phyloP scores from a whole-genome alignment of 2,888 invertebrate species.

The Unio delphinus region DNA sequence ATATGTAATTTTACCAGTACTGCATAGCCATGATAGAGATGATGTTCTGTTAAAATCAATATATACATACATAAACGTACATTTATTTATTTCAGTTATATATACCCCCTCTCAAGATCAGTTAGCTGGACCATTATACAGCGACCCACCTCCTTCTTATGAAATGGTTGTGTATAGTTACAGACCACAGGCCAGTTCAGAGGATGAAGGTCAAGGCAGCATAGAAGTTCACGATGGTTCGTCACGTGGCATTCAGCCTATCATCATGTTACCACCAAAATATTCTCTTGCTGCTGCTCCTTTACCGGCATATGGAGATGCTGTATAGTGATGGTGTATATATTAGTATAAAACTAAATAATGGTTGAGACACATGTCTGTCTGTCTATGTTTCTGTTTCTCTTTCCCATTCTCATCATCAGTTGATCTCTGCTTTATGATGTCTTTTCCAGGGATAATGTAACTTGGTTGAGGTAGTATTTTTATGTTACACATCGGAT shows the following conservation, averaged over 20 bases:
- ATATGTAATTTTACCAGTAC: too few species aligned
- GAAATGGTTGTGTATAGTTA: conserved; percentile 46
- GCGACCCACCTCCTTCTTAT: conserved; percentile 60
- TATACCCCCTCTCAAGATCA: conserved; percentile 65
- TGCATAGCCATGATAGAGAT: too few species aligned
- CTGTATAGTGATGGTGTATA: conserved; percentile 18
- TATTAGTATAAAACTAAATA: background rate
- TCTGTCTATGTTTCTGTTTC: conserved; percentile 7
- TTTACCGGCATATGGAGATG: conserved; percentile 51
- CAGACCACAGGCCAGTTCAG: conserved; percentile 15
- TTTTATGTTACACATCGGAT: too few species aligned
- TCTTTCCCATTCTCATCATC: conserved; percentile 1
- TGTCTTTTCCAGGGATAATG: too few species aligned
- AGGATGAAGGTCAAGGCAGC: conserved; percentile 20
- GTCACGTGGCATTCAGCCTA: conserved; percentile 22
- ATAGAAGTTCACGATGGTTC: conserved; percentile 25
- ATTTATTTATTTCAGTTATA: conserved; percentile 46
- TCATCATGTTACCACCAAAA: conserved; percentile 59
- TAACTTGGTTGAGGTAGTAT: too few species aligned
- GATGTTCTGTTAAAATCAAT: too few species aligned
- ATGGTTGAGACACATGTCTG: background rate
- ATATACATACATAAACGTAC: too few species aligned
- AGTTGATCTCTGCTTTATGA: background rate
- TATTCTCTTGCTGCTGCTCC: conserved; percentile 58
- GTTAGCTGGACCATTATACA: conserved; percentile 39